Base-by-base conservation (phyloP, 1,140 invertebrate genomes). In the Cotesia vestalis region DNA sequence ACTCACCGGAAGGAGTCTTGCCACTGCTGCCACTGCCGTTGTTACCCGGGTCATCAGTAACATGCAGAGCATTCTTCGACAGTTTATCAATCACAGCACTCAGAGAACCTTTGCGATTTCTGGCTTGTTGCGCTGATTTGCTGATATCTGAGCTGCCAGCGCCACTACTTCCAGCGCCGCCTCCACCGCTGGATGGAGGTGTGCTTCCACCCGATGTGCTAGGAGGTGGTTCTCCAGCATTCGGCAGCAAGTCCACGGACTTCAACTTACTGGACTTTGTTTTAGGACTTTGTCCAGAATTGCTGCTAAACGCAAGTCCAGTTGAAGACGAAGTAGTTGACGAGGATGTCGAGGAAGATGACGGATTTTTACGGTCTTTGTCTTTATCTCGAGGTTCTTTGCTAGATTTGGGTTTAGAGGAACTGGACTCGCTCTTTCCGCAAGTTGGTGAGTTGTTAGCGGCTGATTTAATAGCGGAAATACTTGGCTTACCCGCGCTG, bases 1-100 rank as follows among this genome's bases (percentile, higher is more conserved):
- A 71, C 6, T 67, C 75, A 59, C 72, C 64, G 40, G 51, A 68
- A 46, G 75, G 66, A 36, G 66, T 14, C 69, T 35, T 8, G 76
- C 73, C 35, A 20, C 62, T 9, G 17, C 78, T 72, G 9, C 46
- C 9, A 3, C 71, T 62, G 14, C 72, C 66, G 66, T 67, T 73
- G 0, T 78, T 78, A 0, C 72, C 36, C 3, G 77, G 73, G 51
- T 88, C 84, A 4, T 87, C 86, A 4, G 82, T 83, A 59, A 85
- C 91, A 76, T 93, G 91, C 73, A 93, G 92, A 34, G 92, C 92
- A 27, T 90, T 92, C 81, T 93, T 93, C 0, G 6, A 9, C 8
- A 97, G 81, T 80, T 96, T 96, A 78, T 96, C 94, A 69, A 96
- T 94, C 0, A 97, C 93, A 1, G 94, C 94, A 71, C 91, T 94